Percentiles rank a stretch among this genome's conserved stretches.
Conservation (phyloP, 2,113 vertebrate species). For the Lethenteron camtschaticum region DNA sequence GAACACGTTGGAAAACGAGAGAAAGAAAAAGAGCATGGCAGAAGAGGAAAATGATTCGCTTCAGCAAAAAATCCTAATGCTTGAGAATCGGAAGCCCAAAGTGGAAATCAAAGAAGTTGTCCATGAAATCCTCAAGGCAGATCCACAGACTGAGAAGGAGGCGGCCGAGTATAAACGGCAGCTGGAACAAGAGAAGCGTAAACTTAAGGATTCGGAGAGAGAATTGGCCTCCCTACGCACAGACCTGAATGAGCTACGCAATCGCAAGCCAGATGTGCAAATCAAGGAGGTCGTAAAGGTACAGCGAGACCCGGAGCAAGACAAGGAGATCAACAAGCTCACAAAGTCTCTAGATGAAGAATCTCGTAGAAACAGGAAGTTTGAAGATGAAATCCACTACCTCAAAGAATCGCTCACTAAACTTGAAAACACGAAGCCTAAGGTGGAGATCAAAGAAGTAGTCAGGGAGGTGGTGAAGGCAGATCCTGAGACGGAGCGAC, state of each 20-base stretch:
- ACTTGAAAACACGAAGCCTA: constrained; percentile 66
- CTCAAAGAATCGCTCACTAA: constrained; percentile 57
- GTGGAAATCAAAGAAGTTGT: constrained; percentile 77
- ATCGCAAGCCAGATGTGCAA: constrained; percentile 43
- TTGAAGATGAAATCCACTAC: constrained; percentile 50
- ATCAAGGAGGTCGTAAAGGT: constrained; percentile 83
- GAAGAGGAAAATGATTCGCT: constrained; percentile 56
- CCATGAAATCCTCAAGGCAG: constrained; percentile 77
- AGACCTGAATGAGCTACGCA: constrained; percentile 47
- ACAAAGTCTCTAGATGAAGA: constrained; percentile 46
- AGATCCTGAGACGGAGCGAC: constrained; percentile 57
- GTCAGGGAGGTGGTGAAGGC: constrained; percentile 82
- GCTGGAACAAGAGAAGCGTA: constrained; percentile 44
- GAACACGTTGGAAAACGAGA: constrained; percentile 56
- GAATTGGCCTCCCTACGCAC: constrained; percentile 77
- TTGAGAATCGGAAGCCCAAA: constrained; percentile 72
- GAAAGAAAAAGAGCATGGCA: constrained; percentile 44
- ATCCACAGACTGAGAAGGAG: constrained; percentile 53
- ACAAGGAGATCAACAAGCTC: constrained; percentile 46
- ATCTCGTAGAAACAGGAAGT: constrained; percentile 35
- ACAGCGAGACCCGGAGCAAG: constrained; percentile 59
- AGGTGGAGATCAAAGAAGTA: constrained; percentile 69
- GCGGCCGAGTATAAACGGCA: constrained; percentile 24
- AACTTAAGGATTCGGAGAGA: constrained; percentile 58
- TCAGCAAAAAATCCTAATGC: constrained; percentile 47